Evolutionary conservation across 2,797 vertebrate species (phyloP), one percentile per base, ranked within the genome.

Genomic region (Alosa sapidissima): DNA sequence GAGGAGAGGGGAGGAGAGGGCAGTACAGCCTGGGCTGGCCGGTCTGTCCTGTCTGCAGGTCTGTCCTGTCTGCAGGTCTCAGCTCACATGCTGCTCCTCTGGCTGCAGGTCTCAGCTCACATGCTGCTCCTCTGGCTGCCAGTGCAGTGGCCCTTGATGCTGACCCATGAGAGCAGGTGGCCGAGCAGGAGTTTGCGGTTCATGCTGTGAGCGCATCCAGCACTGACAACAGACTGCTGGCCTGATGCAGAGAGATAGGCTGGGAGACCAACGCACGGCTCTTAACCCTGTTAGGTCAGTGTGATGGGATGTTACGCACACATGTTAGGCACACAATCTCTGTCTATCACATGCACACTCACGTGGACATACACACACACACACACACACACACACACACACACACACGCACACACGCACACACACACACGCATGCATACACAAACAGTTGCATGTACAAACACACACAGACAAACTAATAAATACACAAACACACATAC

Each of bases 321-420:
- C 28, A 28, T 28, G 28, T 28, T 28, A 1, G 28, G 28, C 28
- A 28, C 3, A 72, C 14, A 19, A 36, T 36, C 36, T 41, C 68
- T 41, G 14, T 55, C 16, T 21, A 55, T 55, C 16, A 6, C 16
- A 55, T 55, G 54, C 6, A 62, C 58, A 21, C 58, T 62, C 58
- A n/a, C 8, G 1, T 62, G 7, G 21, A 24, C 7, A 62, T 8
- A 21, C 14, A 78, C 16, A 19, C 16, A 47, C 19, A 47, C 33
- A 78, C 19, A 36, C 21, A 83, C 10, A 5, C 7, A 48, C 58
- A 48, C 62, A 68, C 24, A 68, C 62, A 68, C 3, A 65, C 6
- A n/a, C 55, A 68, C 24, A 68, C 51, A 49, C n/a, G 24, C 82
- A 68, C 72, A 47, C 21, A 65, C 75, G 60, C 72, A 68, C 41